Evolutionary conservation across 2,888 invertebrate genomes (phyloP).

Genomic region (Idaea dimidiata): DNA sequence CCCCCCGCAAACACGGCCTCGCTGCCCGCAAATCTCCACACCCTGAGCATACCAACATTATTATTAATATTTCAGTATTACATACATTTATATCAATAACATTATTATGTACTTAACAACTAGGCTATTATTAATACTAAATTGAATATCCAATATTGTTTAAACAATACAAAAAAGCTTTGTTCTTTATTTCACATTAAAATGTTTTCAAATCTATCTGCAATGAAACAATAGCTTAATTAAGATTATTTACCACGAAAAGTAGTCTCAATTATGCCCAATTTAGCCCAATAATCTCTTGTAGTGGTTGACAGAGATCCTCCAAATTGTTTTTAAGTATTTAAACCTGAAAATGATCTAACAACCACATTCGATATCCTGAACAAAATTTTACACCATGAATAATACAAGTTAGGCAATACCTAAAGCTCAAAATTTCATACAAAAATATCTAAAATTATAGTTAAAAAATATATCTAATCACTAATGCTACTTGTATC

Average conservation of each 20-base stretch:
- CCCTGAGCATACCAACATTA: constrained; percentile 79
- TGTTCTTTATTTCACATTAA: background rate
- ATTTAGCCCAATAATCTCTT: constrained; percentile 65
- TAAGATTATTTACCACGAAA: constrained; percentile 57
- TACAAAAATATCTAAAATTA: constrained; percentile 12
- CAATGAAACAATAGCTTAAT: background rate
- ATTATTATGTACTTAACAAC: constrained; percentile 25
- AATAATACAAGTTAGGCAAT: constrained; percentile 13
- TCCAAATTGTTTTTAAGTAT: constrained; percentile 44
- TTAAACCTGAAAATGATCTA: constrained; percentile 66
- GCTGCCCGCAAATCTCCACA: constrained; percentile 73
- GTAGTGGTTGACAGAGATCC: constrained; percentile 54
- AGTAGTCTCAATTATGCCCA: constrained; percentile 63
- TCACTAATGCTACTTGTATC: constrained; percentile 32
- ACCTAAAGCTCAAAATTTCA: background rate
- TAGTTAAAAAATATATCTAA: constrained; percentile 28
- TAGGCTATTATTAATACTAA: constrained; percentile 25
- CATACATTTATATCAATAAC: background rate
- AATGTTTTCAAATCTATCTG: background rate
- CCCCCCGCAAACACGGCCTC: constrained; percentile 71
- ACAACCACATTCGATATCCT: constrained; percentile 48
- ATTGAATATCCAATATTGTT: constrained; percentile 18
- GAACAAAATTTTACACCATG: constrained; percentile 27
- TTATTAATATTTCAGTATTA: constrained; percentile 59
- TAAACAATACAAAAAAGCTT: background rate